These are phyloP conservation scores for Dinomys branickii DNA, from an alignment of 2,113 vertebrate genomes.

Conservation along the genomic window DNA sequence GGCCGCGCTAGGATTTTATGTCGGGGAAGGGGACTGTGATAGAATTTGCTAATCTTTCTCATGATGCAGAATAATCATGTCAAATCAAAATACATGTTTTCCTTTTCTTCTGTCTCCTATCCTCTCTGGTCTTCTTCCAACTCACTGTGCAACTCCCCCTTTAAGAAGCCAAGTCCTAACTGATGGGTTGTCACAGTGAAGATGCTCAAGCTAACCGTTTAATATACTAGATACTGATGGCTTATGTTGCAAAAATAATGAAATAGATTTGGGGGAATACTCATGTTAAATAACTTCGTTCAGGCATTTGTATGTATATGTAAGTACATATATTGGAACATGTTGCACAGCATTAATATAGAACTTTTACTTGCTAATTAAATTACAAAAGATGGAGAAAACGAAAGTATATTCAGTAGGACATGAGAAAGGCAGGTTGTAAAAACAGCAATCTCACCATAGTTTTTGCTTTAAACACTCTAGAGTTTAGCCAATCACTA, in stretches of 20 bases:
- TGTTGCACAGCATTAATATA: neutral
- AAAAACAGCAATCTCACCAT: neutral
- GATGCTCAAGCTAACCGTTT: neutral
- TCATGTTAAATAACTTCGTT: neutral
- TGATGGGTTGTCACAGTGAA: neutral
- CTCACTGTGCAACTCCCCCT: neutral
- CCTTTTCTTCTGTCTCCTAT: neutral
- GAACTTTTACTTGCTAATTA: neutral
- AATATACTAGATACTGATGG: neutral
- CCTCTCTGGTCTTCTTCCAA: neutral
- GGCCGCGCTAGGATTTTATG: slow-evolving; percentile 28
- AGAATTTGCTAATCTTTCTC: slow-evolving; percentile 56
- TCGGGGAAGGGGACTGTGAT: neutral
- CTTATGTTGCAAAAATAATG: neutral
- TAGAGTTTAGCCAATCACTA: neutral
- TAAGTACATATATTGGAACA: neutral
- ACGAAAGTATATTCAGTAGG: neutral
- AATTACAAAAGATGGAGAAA: neutral
- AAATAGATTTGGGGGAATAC: neutral
- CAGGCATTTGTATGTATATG: neutral
- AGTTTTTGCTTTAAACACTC: neutral
- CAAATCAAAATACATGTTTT: slow-evolving; percentile 22
- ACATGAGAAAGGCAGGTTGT: neutral
- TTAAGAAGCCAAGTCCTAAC: neutral
- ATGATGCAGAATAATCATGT: neutral